These are phyloP conservation scores for Channa striata DNA, from an alignment of 2,797 vertebrate genomes.

Conservation along the genomic window DNA sequence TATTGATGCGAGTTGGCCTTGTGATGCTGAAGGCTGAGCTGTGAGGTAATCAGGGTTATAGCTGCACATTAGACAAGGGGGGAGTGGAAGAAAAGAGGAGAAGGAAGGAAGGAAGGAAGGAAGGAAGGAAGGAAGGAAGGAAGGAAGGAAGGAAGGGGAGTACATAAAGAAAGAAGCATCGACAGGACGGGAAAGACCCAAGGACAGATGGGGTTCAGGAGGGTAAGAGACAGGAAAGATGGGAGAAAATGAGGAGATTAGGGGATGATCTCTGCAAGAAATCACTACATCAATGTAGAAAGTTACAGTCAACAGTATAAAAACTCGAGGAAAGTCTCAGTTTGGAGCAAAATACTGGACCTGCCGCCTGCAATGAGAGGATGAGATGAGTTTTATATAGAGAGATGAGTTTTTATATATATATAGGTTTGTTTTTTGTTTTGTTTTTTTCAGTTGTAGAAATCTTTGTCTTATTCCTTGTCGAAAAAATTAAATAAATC, in stretches of 20 bases:
- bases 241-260: constrained; percentile 2
- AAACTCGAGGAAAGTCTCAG: neutral
- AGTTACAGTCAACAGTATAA: too few species aligned
- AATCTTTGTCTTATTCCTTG: too few species aligned
- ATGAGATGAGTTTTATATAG: too few species aligned
- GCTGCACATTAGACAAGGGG: neutral
- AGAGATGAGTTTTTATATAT: too few species aligned
- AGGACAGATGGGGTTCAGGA: neutral
- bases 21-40: constrained; percentile 31
- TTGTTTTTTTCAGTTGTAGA: too few species aligned
- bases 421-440: too few species aligned
- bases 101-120: neutral
- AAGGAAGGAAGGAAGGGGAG: neutral
- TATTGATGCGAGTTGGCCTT: constrained; percentile 51
- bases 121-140: neutral
- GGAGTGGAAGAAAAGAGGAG: neutral
- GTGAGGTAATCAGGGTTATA: constrained; percentile 48
- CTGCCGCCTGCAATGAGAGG: too few species aligned
- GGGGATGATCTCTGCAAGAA: neutral
- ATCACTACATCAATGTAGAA: neutral
- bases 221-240: neutral
- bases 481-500: neutral
- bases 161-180: neutral
- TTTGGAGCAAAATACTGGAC: neutral
- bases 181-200: neutral